Percentiles rank a stretch among this genome's conserved stretches.
Evolutionary conservation across 2,888 invertebrate species (phyloP).

Genomic region (Odontomyia ornata): DNA sequence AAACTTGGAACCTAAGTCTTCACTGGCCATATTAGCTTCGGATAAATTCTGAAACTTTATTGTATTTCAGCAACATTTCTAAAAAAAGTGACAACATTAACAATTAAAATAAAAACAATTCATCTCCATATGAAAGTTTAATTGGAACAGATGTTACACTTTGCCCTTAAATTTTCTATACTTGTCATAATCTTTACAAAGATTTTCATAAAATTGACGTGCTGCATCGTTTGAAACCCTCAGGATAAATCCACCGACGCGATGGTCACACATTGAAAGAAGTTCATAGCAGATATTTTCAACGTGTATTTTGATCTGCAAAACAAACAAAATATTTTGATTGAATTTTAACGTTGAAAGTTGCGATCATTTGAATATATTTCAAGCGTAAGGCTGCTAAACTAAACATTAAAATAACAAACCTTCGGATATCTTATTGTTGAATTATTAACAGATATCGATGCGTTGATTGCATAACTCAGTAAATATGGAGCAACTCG

Average conservation of each 20-base stretch:
- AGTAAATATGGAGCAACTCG: constrained; percentile 61
- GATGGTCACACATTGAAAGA: constrained; percentile 61
- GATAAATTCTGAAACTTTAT: too few species aligned
- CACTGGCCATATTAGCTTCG: too few species aligned
- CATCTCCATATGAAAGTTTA: neutral
- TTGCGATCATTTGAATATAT: too few species aligned
- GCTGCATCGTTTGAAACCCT: constrained; percentile 62
- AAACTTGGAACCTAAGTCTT: too few species aligned
- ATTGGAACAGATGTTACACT: constrained; percentile 50
- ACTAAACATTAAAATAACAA: neutral
- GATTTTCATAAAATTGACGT: constrained; percentile 58
- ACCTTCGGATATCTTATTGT: constrained; percentile 62
- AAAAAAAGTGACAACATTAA: too few species aligned
- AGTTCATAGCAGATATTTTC: constrained; percentile 61
- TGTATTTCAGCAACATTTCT: too few species aligned
- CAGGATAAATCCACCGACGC: constrained; percentile 60
- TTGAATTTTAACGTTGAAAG: too few species aligned
- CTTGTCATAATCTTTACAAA: constrained; percentile 61
- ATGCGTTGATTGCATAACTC: constrained; percentile 59
- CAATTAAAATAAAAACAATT: too few species aligned
- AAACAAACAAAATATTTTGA: too few species aligned
- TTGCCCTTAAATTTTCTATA: constrained; percentile 63
- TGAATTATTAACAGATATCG: constrained; percentile 60
- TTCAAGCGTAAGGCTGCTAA: neutral
- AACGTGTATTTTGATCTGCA: constrained; percentile 61